Evolutionary conservation across 1,140 invertebrate genomes (phyloP), one percentile per base, ranked within the genome.

Genomic region (Caenorhabditis latens): DNA sequence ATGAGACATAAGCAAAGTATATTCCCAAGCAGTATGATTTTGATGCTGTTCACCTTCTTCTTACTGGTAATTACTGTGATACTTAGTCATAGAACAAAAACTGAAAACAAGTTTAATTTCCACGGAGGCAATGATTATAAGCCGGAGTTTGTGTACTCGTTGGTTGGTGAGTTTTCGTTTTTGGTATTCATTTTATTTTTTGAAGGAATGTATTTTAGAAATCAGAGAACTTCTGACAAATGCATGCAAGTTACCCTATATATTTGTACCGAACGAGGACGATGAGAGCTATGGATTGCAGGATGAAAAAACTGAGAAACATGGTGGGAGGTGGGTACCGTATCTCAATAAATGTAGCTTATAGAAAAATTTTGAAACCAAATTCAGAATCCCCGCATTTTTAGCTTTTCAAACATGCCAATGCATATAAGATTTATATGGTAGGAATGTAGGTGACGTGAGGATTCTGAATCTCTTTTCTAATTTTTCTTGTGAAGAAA

Each of bases 11-110:
- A 71, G 3, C 65, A 71, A 71, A 71, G 65, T 71, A 71, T 71
- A 43, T 46, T 71, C 46, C 65, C 65, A 19, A 71, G 42, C 46
- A 71, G 65, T 46, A 43, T 71, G 65, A 71, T 71, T 71, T 46
- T 71, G 24, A 71, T 71, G 65, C n/a, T 43, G 43, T 46, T 65
- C 0, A 43, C 40, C 21, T 71, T 46, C 46, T 46, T 71, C 42
- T 14, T 71, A 4, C 24, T 71, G 16, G 8, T 71, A 46, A 43
- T 71, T 8, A 43, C 65, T 43, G 40, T 71, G 4, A 71, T 71
- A 1, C 46, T 71, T 13, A 71, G 65, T 46, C 65, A 43, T 19
- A 5, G 19, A 9, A 4, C 40, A 19, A 46, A 19, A 43, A n/a
- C 13, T 16, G 46, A 19, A 8, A 43, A 43, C 6, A 9, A 71